These are phyloP conservation scores for Ochropacha duplaris DNA, from an alignment of 2,888 invertebrate species.

Conservation along the genomic window DNA sequence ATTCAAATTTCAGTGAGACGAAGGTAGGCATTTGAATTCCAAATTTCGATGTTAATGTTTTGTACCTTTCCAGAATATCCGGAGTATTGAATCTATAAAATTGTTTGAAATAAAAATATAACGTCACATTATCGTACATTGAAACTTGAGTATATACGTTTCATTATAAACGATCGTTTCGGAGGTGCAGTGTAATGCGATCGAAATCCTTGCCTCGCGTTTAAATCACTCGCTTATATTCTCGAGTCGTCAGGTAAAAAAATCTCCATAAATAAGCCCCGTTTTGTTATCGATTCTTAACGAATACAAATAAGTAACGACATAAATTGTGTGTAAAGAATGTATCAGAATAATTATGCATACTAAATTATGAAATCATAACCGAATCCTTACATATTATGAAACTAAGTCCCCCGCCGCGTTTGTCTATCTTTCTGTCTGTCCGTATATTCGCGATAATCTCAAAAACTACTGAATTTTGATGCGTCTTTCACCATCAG, in stretches of 20 bases:
- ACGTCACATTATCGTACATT: neutral
- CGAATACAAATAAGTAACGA: neutral
- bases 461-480: too few relatives aligned
- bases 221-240: neutral
- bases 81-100: neutral
- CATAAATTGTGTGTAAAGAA: neutral
- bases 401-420: too few relatives aligned
- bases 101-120: neutral
- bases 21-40: neutral
- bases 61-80: neutral
- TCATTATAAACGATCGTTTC: neutral
- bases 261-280: neutral
- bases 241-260: neutral
- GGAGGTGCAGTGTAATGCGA: neutral
- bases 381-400: too few relatives aligned
- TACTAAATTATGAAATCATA: neutral
- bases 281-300: neutral
- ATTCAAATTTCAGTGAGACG: conserved; percentile 28
- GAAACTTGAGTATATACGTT: neutral
- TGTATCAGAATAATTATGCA: neutral
- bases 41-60: neutral
- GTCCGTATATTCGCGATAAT: too few relatives aligned
- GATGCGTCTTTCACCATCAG: too few relatives aligned
- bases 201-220: neutral
- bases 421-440: too few relatives aligned